Evolutionary conservation across 2,797 vertebrate genomes (phyloP), one percentile per base, ranked within the genome.

Genomic region (Enteromius paludinosus): DNA sequence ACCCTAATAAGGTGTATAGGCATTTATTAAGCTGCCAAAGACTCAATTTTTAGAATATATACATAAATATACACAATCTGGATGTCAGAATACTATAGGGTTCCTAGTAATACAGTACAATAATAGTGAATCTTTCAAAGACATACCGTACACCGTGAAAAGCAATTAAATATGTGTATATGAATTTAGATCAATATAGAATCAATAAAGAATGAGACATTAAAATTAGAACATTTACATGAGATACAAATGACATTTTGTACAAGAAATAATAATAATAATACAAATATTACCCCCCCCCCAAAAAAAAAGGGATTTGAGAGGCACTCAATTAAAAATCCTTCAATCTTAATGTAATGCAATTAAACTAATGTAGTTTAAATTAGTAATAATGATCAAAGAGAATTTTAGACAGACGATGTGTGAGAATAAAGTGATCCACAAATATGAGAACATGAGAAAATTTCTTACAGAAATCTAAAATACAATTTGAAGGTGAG

Each of bases 401-500:
- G 10, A 10, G 1, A 33, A 18, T 56, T 56, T n/a, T 45, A 38
- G n/a, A 70, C 15, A 30, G 12, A 41, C 33, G 61, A 68, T 56
- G n/a, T 8, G 45, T 43, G 35, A 79, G 33, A 79, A 69, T 14
- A 79, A 15, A 56, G 4, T 30, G 64, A 68, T 79, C 11, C 47
- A 79, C 64, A 68, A 79, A 69, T 66, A 38, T 38, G 15, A 56
- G 15, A 56, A 65, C 10, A 72, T 6, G 18, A 35, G 47, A 72
- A 74, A 8, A 5, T 23, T 68, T 66, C 64, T 69, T 59, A 12
- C 17, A 52, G 15, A 68, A 54, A 78, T 68, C 64, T 78, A 41
- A 54, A 68, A 79, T 41, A 54, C 14, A 66, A 54, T 68, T 28
- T 79, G 64, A 69, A 69, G 9, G 65, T 78, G 77, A 52, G 35